Percentiles rank a stretch among this genome's conserved stretches.
Evolutionary conservation across 2,113 vertebrate species (phyloP).

Genomic region (Nettapus auritus): DNA sequence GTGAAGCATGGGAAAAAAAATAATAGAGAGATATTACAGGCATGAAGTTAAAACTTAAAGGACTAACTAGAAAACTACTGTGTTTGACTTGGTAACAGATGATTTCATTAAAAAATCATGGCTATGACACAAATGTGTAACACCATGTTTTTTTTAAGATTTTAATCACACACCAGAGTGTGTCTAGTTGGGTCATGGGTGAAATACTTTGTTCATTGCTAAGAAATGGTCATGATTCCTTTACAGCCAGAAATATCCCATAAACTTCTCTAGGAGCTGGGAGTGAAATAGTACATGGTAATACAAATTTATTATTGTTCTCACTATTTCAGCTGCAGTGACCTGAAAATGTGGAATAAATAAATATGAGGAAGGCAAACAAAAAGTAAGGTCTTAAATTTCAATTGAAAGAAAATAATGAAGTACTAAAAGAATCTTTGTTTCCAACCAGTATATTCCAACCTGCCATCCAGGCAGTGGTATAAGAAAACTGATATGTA

Average conservation of each 20-base stretch:
- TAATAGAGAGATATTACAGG: neutral
- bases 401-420: slow-evolving; percentile 24
- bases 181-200: neutral
- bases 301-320: neutral
- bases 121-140: slow-evolving; percentile 13
- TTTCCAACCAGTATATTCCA: slow-evolving; percentile 42
- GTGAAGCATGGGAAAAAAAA: neutral
- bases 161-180: neutral
- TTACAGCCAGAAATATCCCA: slow-evolving; percentile 19
- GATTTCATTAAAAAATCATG: slow-evolving; percentile 14
- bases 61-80: neutral
- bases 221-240: neutral
- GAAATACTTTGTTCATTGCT: slow-evolving; percentile 18
- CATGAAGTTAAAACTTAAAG: slow-evolving; percentile 20
- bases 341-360: slow-evolving; percentile 40
- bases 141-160: neutral
- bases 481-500: neutral
- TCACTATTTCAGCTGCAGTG: neutral
- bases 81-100: neutral
- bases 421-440: neutral
- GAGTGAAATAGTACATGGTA: neutral
- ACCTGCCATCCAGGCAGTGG: neutral
- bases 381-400: slow-evolving; percentile 10
- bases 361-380: neutral
- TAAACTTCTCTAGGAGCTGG: neutral